Evolutionary conservation across 2,113 vertebrate species (phyloP), one percentile per base, ranked within the genome.

Genomic region (Calidris pygmaea): DNA sequence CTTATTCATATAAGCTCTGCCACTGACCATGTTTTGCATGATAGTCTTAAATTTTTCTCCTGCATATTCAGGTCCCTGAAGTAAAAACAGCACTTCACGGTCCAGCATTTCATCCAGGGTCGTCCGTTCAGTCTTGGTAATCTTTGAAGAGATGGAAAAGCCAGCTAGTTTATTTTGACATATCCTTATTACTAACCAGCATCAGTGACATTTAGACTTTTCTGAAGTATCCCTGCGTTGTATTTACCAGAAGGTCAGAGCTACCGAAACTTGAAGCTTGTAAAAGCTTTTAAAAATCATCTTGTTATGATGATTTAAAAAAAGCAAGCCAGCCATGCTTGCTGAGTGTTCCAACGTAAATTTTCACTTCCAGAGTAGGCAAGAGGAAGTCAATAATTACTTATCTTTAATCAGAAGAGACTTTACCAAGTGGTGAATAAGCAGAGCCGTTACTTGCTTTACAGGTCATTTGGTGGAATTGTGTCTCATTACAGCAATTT

Each of bases 61-160:
- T 8, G 90, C 93, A 41, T 97, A 96, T 37, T 98, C 98, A 16
- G 98, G 96, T 17, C 98, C 98, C 87, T 98, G 98, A 26, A 98
- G 96, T 78, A 99, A 97, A 74, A 98, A n/a, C 29, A 98, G 94
- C 63, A 98, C 98, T 88, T 99, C 99, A 83, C 93, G 97, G 96
- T 99, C 98, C 97, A 98, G 92, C 0, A 97, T 98, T 93, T 97
- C 96, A 58, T 98, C 98, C 90, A 98, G 91, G 6, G 97, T 86
- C 0, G 87, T 79, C 91, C 86, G 27, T 23, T 97, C 96, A 16
- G 76, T 56, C 47, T 68, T 87, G n/a, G n/a, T 52, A 63, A 85
- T 55, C 98, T 98, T 96, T 29, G 52, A 92, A 84, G 58, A 92
- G 45, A 76, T 7, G 4, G 45, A 70, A 87, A 21, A 93, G 15